Conservation (phyloP, 2,888 invertebrate genomes). For the Blastobasis lacticolella region DNA sequence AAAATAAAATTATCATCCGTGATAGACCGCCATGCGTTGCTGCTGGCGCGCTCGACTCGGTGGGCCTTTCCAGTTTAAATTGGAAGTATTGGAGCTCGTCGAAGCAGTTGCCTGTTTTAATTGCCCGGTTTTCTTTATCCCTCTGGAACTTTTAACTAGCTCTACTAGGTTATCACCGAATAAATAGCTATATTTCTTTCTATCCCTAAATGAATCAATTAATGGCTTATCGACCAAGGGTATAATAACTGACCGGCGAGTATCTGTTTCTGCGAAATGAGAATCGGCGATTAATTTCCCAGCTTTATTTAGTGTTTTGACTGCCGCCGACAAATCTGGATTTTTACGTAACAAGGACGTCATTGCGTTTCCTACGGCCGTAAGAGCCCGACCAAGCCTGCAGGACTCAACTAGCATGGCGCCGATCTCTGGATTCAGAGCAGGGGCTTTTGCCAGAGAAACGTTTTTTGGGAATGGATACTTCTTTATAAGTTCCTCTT, state of each 20-base stretch:
- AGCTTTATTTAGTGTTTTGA: neutral
- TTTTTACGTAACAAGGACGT: too few relatives aligned
- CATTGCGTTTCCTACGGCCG: too few relatives aligned
- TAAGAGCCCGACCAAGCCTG: too few relatives aligned
- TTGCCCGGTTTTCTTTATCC: conserved; percentile 6
- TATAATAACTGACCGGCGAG: conserved; percentile 4
- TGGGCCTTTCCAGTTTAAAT: conserved; percentile 8
- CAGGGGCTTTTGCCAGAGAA: conserved; percentile 1
- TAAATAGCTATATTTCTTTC: conserved; percentile 7
- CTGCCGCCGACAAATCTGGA: too few relatives aligned
- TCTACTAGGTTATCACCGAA: conserved; percentile 8
- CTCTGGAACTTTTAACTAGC: conserved; percentile 5
- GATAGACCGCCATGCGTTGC: too few relatives aligned
- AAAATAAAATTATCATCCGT: too few relatives aligned
- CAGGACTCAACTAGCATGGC: neutral
- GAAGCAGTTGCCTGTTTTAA: conserved; percentile 2
- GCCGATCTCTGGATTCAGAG: conserved; percentile 5
- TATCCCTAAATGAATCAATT: conserved; percentile 4
- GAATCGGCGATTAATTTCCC: neutral
- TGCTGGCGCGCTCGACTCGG: neutral
- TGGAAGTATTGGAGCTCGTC: neutral
- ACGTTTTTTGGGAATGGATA: conserved; percentile 6
- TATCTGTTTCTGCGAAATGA: conserved; percentile 3
- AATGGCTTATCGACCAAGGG: conserved; percentile 7
- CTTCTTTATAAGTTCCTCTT: too few relatives aligned